These are phyloP conservation scores for Sebastes cheni DNA, from an alignment of 2,797 vertebrate genomes.

Conservation along the genomic window DNA sequence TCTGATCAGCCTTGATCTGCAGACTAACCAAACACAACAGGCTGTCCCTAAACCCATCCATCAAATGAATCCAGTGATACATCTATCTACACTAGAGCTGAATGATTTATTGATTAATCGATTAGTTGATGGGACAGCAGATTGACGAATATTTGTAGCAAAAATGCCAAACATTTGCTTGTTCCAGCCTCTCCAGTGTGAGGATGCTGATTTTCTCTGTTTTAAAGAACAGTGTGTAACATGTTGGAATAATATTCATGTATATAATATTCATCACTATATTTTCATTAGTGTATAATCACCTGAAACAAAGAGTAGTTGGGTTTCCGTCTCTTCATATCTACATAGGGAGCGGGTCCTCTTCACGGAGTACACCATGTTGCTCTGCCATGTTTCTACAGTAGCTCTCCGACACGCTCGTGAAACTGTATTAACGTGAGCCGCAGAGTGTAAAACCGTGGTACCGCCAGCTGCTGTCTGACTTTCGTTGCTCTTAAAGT, in stretches of 20 bases:
- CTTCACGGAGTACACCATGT: too few species aligned
- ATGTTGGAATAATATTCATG: too few species aligned
- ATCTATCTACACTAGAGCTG: background rate
- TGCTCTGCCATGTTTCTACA: too few species aligned
- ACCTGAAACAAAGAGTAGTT: accelerated
- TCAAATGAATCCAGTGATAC: background rate
- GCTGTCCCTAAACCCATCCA: background rate
- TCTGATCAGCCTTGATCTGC: background rate
- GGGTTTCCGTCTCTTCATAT: accelerated
- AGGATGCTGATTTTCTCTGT: background rate
- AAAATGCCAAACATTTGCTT: background rate
- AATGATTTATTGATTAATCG: background rate
- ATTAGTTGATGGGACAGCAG: background rate
- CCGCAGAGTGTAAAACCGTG: too few species aligned
- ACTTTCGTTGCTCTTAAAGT: too few species aligned
- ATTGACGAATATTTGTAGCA: background rate
- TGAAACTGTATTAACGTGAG: accelerated
- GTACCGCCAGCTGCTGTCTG: too few species aligned
- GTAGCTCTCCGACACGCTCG: too few species aligned
- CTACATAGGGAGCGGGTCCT: too few species aligned
- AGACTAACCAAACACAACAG: background rate
- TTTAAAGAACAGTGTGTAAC: background rate
- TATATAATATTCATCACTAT: too few species aligned
- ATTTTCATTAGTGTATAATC: too few species aligned
- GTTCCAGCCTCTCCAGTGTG: background rate